phyloP scores from a whole-genome alignment of 2,113 vertebrate species.

The Megaceryle torquata region DNA sequence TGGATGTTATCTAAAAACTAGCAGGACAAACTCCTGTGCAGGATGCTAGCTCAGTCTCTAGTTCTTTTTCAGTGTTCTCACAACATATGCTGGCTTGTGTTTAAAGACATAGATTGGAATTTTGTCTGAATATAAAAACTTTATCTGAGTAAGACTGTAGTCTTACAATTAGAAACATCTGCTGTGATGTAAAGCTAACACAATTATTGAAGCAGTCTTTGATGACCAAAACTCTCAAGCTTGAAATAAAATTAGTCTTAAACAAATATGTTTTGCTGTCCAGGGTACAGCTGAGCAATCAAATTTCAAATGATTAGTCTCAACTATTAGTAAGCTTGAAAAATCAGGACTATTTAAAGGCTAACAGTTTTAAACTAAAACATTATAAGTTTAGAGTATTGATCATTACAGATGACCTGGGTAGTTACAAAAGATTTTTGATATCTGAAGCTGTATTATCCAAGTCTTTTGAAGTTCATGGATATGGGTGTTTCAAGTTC shows the following conservation, averaged over 20 bases:
- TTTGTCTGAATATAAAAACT: conserved; percentile 11
- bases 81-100: neutral
- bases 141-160: neutral
- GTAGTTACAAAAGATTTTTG: neutral
- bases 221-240: conserved; percentile 33
- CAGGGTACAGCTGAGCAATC: neutral
- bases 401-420: neutral
- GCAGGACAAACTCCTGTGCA: neutral
- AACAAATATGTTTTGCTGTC: conserved; percentile 24
- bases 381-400: neutral
- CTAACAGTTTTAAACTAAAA: neutral
- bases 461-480: neutral
- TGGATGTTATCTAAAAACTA: neutral
- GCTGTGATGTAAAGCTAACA: neutral
- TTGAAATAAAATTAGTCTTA: conserved; percentile 35
- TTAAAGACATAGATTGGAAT: neutral
- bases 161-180: neutral
- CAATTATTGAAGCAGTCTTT: conserved; percentile 22
- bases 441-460: neutral
- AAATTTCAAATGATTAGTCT: conserved; percentile 27
- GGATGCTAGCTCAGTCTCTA: neutral
- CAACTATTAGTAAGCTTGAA: conserved; percentile 14
- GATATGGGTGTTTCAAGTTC: neutral
- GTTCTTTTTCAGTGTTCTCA: neutral
- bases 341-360: conserved; percentile 7